Evolutionary conservation across 2,797 vertebrate genomes (phyloP).

Genomic region (Melopsittacus undulatus): DNA sequence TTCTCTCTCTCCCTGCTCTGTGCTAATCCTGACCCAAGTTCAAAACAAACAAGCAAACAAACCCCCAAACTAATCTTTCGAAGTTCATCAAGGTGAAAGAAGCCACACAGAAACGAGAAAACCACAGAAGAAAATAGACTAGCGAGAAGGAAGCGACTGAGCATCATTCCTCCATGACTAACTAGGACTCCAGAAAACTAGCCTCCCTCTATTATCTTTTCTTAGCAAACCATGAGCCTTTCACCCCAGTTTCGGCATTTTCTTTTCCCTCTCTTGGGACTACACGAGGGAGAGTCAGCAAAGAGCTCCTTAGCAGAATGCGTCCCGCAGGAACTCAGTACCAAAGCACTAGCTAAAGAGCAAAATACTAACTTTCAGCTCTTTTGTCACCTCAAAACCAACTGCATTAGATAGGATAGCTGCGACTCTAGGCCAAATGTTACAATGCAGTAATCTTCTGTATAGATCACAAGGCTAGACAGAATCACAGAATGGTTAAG

Average conservation of each 20-base stretch:
- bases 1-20: background rate
- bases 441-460: background rate
- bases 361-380: background rate
- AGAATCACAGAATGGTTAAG: background rate
- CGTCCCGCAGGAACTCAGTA: background rate
- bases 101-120: background rate
- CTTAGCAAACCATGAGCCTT: background rate
- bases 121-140: background rate
- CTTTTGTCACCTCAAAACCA: background rate
- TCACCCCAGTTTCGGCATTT: background rate
- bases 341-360: background rate
- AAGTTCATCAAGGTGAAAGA: background rate
- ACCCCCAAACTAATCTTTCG: background rate
- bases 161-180: background rate
- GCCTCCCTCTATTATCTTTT: background rate
- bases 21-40: background rate
- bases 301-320: background rate
- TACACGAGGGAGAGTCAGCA: background rate
- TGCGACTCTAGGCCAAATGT: background rate
- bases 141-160: background rate
- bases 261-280: background rate
- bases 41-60: background rate
- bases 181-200: background rate
- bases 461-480: background rate
- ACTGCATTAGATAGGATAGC: background rate